These are phyloP conservation scores for Panthera uncia DNA, from an alignment of 2,113 vertebrate genomes.

Conservation along the genomic window DNA sequence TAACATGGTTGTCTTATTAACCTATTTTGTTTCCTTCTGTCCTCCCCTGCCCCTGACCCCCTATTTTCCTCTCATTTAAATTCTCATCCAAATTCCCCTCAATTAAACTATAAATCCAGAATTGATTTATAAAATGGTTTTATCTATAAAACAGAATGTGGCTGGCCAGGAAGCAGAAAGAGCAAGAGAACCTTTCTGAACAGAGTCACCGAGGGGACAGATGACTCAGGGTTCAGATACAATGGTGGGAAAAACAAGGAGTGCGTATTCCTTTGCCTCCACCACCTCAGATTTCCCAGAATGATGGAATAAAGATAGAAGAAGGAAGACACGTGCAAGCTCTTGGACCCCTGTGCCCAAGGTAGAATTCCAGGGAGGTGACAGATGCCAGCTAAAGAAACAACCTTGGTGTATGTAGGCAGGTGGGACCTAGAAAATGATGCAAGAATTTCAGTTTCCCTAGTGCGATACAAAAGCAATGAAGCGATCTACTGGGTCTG, in stretches of 20 bases:
- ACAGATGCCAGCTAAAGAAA: neutral
- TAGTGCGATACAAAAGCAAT: fast-evolving
- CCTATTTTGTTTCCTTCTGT: neutral
- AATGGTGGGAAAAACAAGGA: neutral
- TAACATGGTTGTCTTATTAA: neutral
- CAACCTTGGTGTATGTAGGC: no score
- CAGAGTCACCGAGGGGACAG: neutral
- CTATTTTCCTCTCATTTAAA: neutral
- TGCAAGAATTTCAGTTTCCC: neutral
- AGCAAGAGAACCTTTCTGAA: neutral
- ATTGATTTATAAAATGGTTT: neutral
- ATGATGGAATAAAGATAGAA: neutral
- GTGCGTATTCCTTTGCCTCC: fast-evolving
- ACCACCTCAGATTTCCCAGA: neutral
- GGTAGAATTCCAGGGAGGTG: neutral
- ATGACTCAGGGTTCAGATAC: neutral
- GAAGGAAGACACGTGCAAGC: neutral
- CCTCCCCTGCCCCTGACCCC: neutral
- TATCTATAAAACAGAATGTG: neutral
- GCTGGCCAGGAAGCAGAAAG: neutral
- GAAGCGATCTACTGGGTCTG: no score
- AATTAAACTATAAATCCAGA: neutral
- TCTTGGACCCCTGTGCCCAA: neutral
- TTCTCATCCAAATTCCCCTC: neutral
- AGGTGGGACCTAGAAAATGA: neutral